phyloP scores from a whole-genome alignment of 2,888 invertebrate genomes.

The Barypeithes pellucidus region DNA sequence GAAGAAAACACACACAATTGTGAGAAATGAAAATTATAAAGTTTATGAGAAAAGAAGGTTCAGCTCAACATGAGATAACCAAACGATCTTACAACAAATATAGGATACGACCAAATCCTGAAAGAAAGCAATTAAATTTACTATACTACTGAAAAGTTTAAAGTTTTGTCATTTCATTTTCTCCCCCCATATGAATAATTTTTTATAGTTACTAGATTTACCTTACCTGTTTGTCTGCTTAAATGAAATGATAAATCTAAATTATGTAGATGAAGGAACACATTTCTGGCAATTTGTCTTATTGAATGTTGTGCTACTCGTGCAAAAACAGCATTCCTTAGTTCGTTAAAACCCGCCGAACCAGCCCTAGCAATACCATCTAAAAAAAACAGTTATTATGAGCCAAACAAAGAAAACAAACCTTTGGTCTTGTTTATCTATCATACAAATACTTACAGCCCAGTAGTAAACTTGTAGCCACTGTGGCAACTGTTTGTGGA shows the following conservation, averaged over 20 bases:
- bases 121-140: too few relatives aligned
- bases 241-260: slow-evolving; percentile 96
- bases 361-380: slow-evolving; percentile 95
- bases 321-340: slow-evolving; percentile 98
- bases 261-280: slow-evolving; percentile 96
- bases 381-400: slow-evolving; percentile 66
- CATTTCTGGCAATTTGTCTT: slow-evolving; percentile 92
- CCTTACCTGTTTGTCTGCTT: slow-evolving; percentile 93
- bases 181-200: too few relatives aligned
- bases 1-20: too few relatives aligned
- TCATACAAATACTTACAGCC: slow-evolving; percentile 83
- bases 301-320: slow-evolving; percentile 98
- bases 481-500: slow-evolving; percentile 85
- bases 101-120: too few relatives aligned
- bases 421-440: too few relatives aligned
- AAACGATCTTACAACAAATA: too few relatives aligned
- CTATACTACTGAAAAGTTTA: too few relatives aligned
- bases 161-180: too few relatives aligned
- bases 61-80: too few relatives aligned
- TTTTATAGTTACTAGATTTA: neutral
- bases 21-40: too few relatives aligned
- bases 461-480: slow-evolving; percentile 85
- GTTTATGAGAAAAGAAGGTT: too few relatives aligned
- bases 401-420: too few relatives aligned
- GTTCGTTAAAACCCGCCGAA: slow-evolving; percentile 94